phyloP scores from a whole-genome alignment of 1,140 invertebrate genomes.

The Acyrthosiphon pisum region DNA sequence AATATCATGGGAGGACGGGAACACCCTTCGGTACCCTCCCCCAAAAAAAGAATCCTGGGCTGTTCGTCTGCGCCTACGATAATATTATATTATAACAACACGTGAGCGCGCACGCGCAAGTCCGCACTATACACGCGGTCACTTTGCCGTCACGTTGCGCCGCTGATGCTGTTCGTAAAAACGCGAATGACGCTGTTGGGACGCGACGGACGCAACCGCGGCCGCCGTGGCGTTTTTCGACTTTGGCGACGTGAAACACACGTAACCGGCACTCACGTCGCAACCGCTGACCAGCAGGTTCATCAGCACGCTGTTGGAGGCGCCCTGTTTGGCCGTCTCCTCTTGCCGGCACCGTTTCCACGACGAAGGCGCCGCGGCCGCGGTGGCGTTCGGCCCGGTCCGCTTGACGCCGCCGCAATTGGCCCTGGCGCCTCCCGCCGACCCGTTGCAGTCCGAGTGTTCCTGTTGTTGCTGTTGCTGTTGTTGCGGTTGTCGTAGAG shows the following conservation, averaged over 20 bases:
- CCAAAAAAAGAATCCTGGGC: neutral
- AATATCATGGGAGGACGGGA: too few species aligned
- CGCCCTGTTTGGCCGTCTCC: slow-evolving; percentile 57
- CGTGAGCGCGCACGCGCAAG: neutral
- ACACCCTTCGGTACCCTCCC: neutral
- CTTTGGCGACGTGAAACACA: slow-evolving; percentile 69
- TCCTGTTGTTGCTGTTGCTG: neutral
- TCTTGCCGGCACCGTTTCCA: slow-evolving; percentile 51
- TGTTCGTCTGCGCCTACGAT: neutral
- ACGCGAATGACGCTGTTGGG: slow-evolving; percentile 40
- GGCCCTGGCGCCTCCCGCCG: neutral
- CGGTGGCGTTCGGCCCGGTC: slow-evolving; percentile 40
- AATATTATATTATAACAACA: neutral
- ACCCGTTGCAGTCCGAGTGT: neutral
- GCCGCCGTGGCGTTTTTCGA: neutral
- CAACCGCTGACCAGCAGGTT: slow-evolving; percentile 90
- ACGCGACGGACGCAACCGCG: neutral
- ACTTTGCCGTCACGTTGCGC: slow-evolving; percentile 41
- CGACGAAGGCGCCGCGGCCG: neutral
- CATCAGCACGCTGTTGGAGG: slow-evolving; percentile 77
- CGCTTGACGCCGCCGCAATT: slow-evolving; percentile 1
- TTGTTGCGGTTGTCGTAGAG: neutral
- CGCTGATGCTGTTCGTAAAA: slow-evolving; percentile 38
- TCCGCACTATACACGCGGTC: neutral
- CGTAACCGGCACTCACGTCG: slow-evolving; percentile 88